Percentiles rank a stretch among this genome's conserved stretches.
Evolutionary conservation across 2,888 invertebrate genomes (phyloP).

Genomic region (Drosophila longiperda): DNA sequence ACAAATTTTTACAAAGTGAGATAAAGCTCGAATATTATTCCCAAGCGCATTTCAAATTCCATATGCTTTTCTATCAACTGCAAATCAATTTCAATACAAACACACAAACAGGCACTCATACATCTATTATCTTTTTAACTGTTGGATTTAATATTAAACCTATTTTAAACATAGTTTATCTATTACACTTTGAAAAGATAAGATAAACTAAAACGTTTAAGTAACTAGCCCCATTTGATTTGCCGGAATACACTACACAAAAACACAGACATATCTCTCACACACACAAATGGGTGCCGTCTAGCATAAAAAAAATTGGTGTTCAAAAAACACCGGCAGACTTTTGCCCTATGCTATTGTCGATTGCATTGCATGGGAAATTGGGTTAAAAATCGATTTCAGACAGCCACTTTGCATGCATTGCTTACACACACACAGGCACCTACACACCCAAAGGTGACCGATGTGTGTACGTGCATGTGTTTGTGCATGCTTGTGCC

Average conservation of each 20-base stretch:
- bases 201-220: slow-evolving; percentile 4
- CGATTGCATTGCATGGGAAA: slow-evolving; percentile 48
- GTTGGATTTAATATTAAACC: background rate
- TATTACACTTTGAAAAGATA: slow-evolving; percentile 5
- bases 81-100: background rate
- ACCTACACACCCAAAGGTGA: slow-evolving; percentile 28
- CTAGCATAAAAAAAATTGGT: background rate
- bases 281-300: slow-evolving; percentile 2
- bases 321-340: slow-evolving; percentile 10
- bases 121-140: background rate
- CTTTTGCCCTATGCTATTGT: slow-evolving; percentile 12
- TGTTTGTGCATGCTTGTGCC: slow-evolving; percentile 32
- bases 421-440: slow-evolving; percentile 24
- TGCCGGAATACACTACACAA: background rate
- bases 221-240: background rate
- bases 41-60: background rate
- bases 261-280: slow-evolving; percentile 5
- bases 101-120: background rate
- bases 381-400: slow-evolving; percentile 73
- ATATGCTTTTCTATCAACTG: slow-evolving; percentile 2
- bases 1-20: slow-evolving; percentile 12
- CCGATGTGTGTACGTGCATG: slow-evolving; percentile 6
- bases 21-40: background rate
- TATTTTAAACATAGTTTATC: background rate
- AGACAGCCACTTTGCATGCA: slow-evolving; percentile 63